Conservation (phyloP, 1,140 invertebrate genomes). For the Manduca sexta region DNA sequence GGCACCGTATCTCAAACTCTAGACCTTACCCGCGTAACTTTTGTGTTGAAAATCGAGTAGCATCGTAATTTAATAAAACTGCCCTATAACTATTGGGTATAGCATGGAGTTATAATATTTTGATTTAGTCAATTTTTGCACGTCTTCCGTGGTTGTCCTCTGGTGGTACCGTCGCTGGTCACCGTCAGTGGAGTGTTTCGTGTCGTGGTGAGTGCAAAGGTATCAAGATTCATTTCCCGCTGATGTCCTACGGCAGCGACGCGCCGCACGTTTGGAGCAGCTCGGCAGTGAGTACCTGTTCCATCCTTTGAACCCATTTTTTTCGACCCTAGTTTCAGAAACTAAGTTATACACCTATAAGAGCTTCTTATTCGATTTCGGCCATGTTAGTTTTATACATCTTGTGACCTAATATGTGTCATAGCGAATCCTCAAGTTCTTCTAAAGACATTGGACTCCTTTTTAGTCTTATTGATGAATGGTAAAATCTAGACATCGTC, state of each 20-base stretch:
- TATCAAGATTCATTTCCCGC: slow-evolving; percentile 72
- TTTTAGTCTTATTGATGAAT: too few species aligned
- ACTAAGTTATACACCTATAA: too few species aligned
- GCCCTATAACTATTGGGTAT: slow-evolving; percentile 29
- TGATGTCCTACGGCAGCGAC: slow-evolving; percentile 69
- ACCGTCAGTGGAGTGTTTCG: slow-evolving; percentile 19
- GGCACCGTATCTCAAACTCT: slow-evolving; percentile 4
- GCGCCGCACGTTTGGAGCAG: slow-evolving; percentile 67
- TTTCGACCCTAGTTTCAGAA: background rate
- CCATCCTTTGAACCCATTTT: background rate
- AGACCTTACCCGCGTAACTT: background rate
- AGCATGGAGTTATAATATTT: slow-evolving; percentile 40
- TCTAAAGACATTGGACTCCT: too few species aligned
- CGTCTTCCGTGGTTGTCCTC: slow-evolving; percentile 7
- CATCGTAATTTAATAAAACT: slow-evolving; percentile 43
- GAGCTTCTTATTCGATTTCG: too few species aligned
- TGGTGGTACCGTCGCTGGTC: slow-evolving; percentile 11
- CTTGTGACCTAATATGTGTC: too few species aligned
- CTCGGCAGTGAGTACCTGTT: slow-evolving; percentile 41
- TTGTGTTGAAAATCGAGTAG: slow-evolving; percentile 16
- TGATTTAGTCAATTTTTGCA: slow-evolving; percentile 50
- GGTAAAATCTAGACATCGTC: too few species aligned
- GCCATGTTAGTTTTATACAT: too few species aligned
- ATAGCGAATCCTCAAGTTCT: too few species aligned
- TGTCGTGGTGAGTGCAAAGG: slow-evolving; percentile 37